Conservation (phyloP, 2,113 vertebrate genomes). For the Plestiodon gilberti region DNA sequence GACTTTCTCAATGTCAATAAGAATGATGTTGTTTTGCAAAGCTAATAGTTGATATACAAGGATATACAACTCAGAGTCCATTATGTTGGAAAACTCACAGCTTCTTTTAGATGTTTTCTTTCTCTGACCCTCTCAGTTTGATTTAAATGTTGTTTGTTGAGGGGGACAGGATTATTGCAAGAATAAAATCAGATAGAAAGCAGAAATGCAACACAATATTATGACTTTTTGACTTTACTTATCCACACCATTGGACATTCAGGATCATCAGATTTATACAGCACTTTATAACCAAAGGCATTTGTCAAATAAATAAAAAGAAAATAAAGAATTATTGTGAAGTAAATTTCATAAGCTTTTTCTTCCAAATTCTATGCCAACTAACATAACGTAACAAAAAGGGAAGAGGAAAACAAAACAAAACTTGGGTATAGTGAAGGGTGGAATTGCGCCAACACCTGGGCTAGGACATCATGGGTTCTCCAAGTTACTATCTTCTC, state of each 20-base stretch:
- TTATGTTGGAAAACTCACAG: not conserved
- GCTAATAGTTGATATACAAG: not conserved
- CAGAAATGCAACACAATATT: not conserved
- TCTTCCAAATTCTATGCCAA: not conserved
- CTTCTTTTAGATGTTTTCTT: not conserved
- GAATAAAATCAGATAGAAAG: not conserved
- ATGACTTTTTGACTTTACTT: not conserved
- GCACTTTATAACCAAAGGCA: not conserved
- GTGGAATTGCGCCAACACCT: not conserved
- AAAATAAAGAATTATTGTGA: not conserved
- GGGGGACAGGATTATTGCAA: not conserved
- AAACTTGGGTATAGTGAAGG: too few species aligned
- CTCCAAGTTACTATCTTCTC: not conserved
- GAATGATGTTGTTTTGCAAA: not conserved
- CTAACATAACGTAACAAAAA: not conserved
- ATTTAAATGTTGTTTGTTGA: not conserved
- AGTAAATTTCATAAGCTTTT: not conserved
- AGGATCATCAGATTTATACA: not conserved
- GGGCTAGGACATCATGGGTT: not conserved
- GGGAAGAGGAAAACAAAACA: not conserved
- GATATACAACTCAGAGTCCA: not conserved
- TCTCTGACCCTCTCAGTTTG: not conserved
- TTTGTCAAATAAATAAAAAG: slow-evolving; percentile 8
- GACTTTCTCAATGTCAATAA: not conserved
- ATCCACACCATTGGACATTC: not conserved